A percentile compares a stretch with the other conserved stretches of the same genome.
phyloP scores from a whole-genome alignment of 2,888 invertebrate genomes.

The Thera obeliscata region DNA sequence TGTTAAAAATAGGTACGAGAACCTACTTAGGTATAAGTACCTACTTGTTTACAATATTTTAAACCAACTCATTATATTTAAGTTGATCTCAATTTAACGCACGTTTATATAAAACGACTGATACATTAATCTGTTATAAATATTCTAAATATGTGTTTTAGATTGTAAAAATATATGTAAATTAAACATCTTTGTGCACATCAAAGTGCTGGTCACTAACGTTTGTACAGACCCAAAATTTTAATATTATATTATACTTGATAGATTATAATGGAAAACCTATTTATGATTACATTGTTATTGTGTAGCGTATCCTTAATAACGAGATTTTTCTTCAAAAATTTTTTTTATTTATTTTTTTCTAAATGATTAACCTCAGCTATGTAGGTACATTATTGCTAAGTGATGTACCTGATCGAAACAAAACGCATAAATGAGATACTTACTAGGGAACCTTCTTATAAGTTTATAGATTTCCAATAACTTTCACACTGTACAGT shows the following conservation, averaged over 20 bases:
- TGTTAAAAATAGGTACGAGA: background rate
- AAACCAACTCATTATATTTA: background rate
- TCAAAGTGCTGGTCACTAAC: conserved; percentile 37
- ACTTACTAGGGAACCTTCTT: background rate
- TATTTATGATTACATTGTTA: conserved; percentile 30
- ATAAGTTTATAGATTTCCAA: background rate
- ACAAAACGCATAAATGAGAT: background rate
- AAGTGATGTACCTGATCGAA: background rate
- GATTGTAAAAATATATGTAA: conserved; percentile 39
- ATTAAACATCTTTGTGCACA: conserved; percentile 32
- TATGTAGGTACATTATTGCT: conserved; percentile 6
- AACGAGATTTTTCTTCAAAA: conserved; percentile 46
- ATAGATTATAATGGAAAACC: conserved; percentile 45
- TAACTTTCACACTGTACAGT: background rate
- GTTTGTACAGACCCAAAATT: conserved; percentile 43
- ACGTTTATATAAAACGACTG: conserved; percentile 49
- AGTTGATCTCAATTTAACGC: conserved; percentile 29
- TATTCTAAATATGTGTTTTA: conserved; percentile 44
- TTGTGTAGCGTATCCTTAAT: conserved; percentile 52
- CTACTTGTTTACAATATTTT: background rate
- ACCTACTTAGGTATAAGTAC: background rate
- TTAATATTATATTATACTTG: conserved; percentile 29
- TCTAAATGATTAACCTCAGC: conserved; percentile 47
- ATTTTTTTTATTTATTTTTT: conserved; percentile 9
- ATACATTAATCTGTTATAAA: conserved; percentile 47